Percentiles rank a stretch among this genome's conserved stretches.
phyloP scores from a whole-genome alignment of 2,113 vertebrate genomes.

The Hippolais icterina region DNA sequence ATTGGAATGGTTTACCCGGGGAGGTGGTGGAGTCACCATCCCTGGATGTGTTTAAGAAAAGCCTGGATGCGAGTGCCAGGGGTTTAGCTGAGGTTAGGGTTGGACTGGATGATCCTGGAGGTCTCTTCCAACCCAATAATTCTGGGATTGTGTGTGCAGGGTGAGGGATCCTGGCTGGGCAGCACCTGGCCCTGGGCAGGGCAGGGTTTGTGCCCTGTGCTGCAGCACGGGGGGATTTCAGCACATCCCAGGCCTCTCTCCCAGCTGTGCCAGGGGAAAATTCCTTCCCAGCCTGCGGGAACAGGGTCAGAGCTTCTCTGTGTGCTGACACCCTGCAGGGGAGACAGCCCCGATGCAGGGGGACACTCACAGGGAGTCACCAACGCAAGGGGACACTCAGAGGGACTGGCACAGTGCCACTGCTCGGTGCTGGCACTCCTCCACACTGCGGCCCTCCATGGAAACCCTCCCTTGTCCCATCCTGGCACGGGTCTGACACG shows the following conservation, averaged over 20 bases:
- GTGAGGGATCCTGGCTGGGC: fast-evolving
- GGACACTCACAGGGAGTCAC: not conserved
- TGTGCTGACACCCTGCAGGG: not conserved
- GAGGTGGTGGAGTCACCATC: too few relatives aligned
- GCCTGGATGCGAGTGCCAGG: too few relatives aligned
- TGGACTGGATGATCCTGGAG: too few relatives aligned
- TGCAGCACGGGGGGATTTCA: not conserved
- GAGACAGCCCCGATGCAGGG: fast-evolving
- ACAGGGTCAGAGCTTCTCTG: fast-evolving
- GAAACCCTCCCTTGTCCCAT: fast-evolving
- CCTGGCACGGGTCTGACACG: not conserved
- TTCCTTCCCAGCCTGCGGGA: not conserved
- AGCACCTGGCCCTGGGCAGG: not conserved
- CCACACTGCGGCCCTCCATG: not conserved
- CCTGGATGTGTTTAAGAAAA: too few relatives aligned
- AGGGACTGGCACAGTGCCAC: not conserved
- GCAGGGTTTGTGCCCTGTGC: not conserved
- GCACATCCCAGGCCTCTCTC: fast-evolving
- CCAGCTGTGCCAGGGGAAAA: fast-evolving
- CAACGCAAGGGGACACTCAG: not conserved
- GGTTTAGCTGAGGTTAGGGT: too few relatives aligned
- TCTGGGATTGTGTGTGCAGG: not conserved
- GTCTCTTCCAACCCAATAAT: too few relatives aligned
- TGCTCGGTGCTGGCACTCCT: not conserved
- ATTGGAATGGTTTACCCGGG: too few relatives aligned